These are phyloP conservation scores for Melanostoma mellinum DNA, from an alignment of 2,888 invertebrate genomes.

Conservation along the genomic window DNA sequence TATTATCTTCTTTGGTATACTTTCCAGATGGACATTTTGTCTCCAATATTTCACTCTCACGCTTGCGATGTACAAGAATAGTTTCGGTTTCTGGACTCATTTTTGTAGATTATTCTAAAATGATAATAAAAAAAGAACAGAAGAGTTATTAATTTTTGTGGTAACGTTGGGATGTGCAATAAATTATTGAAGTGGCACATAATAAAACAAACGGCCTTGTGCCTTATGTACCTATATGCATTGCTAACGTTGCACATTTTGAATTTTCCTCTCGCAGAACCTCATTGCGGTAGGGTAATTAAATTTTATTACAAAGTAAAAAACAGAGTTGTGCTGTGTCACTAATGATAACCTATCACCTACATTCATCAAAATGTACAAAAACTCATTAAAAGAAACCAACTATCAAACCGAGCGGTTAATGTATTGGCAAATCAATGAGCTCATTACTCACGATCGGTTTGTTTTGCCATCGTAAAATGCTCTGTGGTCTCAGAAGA, in stretches of 20 bases:
- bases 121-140: conserved; percentile 6
- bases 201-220: conserved; percentile 43
- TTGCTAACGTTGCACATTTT: conserved; percentile 28
- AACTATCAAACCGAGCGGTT: neutral
- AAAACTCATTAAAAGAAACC: neutral
- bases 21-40: conserved; percentile 45
- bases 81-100: conserved; percentile 74
- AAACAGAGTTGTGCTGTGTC: conserved; percentile 27
- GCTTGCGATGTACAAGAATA: conserved; percentile 69
- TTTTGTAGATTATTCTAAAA: conserved; percentile 53
- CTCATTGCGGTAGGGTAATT: conserved; percentile 51
- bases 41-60: conserved; percentile 57
- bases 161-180: conserved; percentile 19
- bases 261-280: conserved; percentile 17
- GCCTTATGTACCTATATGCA: conserved; percentile 8
- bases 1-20: conserved; percentile 55
- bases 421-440: neutral
- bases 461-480: neutral
- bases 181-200: conserved; percentile 7
- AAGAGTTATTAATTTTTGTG: conserved; percentile 6
- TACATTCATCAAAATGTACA: conserved; percentile 12
- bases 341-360: conserved; percentile 42
- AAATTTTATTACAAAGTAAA: conserved; percentile 43
- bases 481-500: neutral
- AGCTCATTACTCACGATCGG: conserved; percentile 33